Percentiles rank a stretch among this genome's conserved stretches.
Conservation (phyloP, 2,797 vertebrate genomes). For the Melanotaenia pygmaea region DNA sequence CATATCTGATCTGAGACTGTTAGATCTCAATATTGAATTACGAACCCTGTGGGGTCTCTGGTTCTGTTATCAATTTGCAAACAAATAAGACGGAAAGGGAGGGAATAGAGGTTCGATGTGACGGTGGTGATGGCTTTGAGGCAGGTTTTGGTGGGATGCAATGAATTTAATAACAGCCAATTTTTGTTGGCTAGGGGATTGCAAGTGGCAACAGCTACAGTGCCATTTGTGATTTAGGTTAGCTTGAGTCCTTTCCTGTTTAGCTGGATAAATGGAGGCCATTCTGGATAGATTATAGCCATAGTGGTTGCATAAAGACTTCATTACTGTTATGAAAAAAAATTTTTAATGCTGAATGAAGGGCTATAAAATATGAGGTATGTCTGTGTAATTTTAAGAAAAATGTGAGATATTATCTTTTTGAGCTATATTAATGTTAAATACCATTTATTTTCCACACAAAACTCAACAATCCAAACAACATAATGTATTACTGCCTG, state of each 20-base stretch:
- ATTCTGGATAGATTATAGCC: conserved; percentile 56
- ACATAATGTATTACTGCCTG: neutral
- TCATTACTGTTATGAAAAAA: conserved; percentile 60
- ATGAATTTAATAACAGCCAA: conserved; percentile 59
- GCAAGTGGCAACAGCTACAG: conserved; percentile 35
- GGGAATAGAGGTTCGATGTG: conserved; percentile 8
- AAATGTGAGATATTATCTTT: conserved; percentile 10
- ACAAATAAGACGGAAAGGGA: conserved; percentile 60
- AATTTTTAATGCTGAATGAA: conserved; percentile 41
- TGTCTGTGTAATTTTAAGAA: conserved; percentile 8
- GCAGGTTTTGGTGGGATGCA: conserved; percentile 51
- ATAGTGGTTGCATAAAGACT: conserved; percentile 46
- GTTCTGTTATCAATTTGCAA: conserved; percentile 82
- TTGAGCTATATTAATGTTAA: conserved; percentile 6
- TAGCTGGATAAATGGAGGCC: conserved; percentile 45
- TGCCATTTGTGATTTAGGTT: conserved; percentile 54
- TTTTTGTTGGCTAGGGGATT: conserved; percentile 36
- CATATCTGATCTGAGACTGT: conserved; percentile 83
- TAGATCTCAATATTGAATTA: conserved; percentile 84
- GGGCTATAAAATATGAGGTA: conserved; percentile 18
- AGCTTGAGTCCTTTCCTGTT: conserved; percentile 28
- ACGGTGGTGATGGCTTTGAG: conserved; percentile 31
- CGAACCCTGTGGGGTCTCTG: conserved; percentile 68
- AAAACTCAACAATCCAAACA: neutral
- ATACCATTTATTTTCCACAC: neutral